Base-by-base conservation (phyloP, 2,797 vertebrate genomes). In the Babyrousa celebensis region DNA sequence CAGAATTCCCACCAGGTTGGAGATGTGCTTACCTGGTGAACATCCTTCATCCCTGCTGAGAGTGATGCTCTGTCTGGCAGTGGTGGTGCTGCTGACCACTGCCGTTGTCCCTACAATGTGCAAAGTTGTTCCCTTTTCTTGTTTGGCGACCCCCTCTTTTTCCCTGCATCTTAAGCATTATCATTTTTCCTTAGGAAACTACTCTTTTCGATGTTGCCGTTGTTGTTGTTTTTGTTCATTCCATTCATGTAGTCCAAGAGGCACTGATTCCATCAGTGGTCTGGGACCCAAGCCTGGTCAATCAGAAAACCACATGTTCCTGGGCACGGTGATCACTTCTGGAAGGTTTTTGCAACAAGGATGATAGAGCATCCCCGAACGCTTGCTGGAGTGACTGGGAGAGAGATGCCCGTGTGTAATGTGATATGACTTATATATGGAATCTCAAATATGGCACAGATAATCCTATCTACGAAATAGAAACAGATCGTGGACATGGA, bases 11-110 rank as follows among this genome's bases (percentile, higher is more conserved):
- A 0, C 36, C 5, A n/a, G 58, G n/a, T 4, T 67, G 27, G 20
- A 62, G 62, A 36, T 23, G 5, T 80, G 67, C 23, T 29, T 29
- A 32, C 12, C 3, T 14, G 27, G 25, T 27, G 43, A 71, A 56
- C n/a, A 21, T 40, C 58, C 56, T 8, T 15, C 3, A 0, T 2
- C 23, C 14, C 5, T 62, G 6, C 36, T 4, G 5, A n/a, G 84
- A 58, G 9, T n/a, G 17, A 3, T 9, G 5, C 21, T 40, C 25
- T 43, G 6, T 62, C 29, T 1, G 3, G 29, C 2, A 11, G 15
- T 0, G 0, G 20, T 11, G 20, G 2, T 43, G 10, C 16, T 36
- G 43, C 5, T 8, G 12, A 71, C 18, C 18, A 23, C 15, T 36
- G 15, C 12, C 0, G 15, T 25, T 23, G 36, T 63, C 52, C 3